Evolutionary conservation across 2,113 vertebrate species (phyloP), one percentile per base, ranked within the genome.

Genomic region (Gorsachius goisagi): DNA sequence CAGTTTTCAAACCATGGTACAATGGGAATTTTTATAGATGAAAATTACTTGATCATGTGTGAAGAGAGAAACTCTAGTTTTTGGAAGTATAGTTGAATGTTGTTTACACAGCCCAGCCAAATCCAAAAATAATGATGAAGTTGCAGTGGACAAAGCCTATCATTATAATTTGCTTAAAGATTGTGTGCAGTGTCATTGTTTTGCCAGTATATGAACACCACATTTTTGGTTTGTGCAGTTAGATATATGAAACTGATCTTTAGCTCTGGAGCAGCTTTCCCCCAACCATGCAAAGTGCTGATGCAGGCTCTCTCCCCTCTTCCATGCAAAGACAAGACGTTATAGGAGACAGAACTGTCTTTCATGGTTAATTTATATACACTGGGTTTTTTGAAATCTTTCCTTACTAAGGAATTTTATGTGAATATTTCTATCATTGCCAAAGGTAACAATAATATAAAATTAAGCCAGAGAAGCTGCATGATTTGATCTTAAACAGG

Each of bases 361-460:
- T 76, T 86, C 22, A 37, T 28, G 17, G 30, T 66, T 73, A 60
- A 52, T 69, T 79, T 66, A 53, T 76, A 27, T 18, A 45, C 4
- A 71, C 17, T 6, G 5, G 2, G 1, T 0, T 32, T 86, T 68
- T 27, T 13, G 0, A 22, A 55, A 47, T 69, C 22, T 81, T 88
- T 83, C 16, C 8, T 85, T 49, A 44, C 4, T 52, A 49, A 72
- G 27, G 19, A 39, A 44, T 68, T 49, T 76, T 88, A 5, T 68
- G 9, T 55, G 8, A 58, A 18, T 73, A 55, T 53, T 76, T 86
- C 22, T 69, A 13, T 27, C 2, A 50, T 47, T 75, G 35, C 50
- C 24, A 39, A 80, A 28, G 14, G 2, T 26, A 71, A 58, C 0
- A 80, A 69, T 33, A 66, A 37, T 19, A 64, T 28, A 63, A 92